phyloP scores from a whole-genome alignment of 2,113 vertebrate species.

The Oplegnathus fasciatus region DNA sequence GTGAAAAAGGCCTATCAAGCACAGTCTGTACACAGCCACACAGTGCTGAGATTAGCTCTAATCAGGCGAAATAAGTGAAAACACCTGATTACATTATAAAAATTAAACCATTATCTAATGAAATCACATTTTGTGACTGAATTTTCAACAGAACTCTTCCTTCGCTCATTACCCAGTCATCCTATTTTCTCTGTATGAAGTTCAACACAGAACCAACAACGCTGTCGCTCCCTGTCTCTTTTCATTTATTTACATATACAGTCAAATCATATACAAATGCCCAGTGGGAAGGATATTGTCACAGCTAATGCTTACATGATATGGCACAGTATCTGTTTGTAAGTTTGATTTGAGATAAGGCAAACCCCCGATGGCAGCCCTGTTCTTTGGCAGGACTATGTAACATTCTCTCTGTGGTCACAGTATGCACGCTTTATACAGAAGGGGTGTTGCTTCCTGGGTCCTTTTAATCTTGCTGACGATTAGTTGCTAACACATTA shows the following conservation, averaged over 20 bases:
- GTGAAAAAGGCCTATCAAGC: no score
- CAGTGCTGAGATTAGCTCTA: no score
- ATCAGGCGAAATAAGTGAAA: no score
- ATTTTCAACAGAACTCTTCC: neutral
- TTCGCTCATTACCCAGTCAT: neutral
- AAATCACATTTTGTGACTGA: neutral
- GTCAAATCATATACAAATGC: constrained; percentile 70
- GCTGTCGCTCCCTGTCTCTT: neutral
- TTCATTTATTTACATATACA: constrained; percentile 63
- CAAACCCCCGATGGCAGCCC: neutral
- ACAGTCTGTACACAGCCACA: no score
- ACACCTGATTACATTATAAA: no score
- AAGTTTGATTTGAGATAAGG: neutral
- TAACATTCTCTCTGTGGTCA: constrained; percentile 6
- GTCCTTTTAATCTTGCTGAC: neutral
- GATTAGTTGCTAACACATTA: neutral
- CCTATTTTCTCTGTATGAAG: neutral
- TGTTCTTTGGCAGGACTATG: neutral
- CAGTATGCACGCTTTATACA: neutral
- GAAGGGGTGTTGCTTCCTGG: neutral
- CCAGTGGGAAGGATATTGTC: neutral
- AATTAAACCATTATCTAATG: no score
- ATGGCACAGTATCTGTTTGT: neutral
- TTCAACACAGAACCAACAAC: neutral
- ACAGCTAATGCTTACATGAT: neutral